Percentiles rank a stretch among this genome's conserved stretches.
Evolutionary conservation across 1,140 invertebrate genomes (phyloP).

Genomic region (Aphelenchoides fujianensis): DNA sequence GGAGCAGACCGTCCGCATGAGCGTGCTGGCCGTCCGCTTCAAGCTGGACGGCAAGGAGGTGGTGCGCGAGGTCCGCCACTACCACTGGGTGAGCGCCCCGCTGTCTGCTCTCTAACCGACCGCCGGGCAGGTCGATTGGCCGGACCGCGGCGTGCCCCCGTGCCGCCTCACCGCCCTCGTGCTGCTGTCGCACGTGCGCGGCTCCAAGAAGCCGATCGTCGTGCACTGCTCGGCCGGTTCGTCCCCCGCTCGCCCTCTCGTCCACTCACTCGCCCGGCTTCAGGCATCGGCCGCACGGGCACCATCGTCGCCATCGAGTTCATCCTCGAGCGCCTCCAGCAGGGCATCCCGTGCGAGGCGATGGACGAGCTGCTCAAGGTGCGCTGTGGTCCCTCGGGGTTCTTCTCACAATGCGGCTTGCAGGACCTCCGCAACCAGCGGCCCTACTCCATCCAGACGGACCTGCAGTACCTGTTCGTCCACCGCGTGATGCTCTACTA

Average conservation of each 20-base stretch:
- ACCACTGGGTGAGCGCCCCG: slow-evolving; percentile 26
- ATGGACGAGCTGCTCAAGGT: slow-evolving; percentile 46
- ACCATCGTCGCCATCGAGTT: slow-evolving; percentile 44
- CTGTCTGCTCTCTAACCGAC: too few relatives aligned
- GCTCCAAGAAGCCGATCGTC: slow-evolving; percentile 43
- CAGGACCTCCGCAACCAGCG: slow-evolving; percentile 43
- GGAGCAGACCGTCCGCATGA: slow-evolving; percentile 20
- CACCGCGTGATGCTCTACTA: slow-evolving; percentile 11
- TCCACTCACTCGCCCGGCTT: too few relatives aligned
- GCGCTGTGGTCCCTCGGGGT: too few relatives aligned
- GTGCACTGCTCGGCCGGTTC: slow-evolving; percentile 49
- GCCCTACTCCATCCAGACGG: slow-evolving; percentile 42
- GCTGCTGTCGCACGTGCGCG: slow-evolving; percentile 35
- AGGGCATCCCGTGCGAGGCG: slow-evolving; percentile 35
- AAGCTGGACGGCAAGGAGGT: slow-evolving; percentile 18
- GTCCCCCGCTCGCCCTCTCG: too few relatives aligned
- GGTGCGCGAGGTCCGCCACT: slow-evolving; percentile 22
- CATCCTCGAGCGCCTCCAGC: slow-evolving; percentile 43
- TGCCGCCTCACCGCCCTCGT: slow-evolving; percentile 26
- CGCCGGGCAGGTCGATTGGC: too few relatives aligned
- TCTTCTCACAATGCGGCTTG: too few relatives aligned
- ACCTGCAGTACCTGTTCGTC: slow-evolving; percentile 23
- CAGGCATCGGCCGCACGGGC: too few relatives aligned
- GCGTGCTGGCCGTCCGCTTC: not conserved
- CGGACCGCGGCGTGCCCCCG: slow-evolving; percentile 44